Base-by-base conservation (phyloP, 2,888 invertebrate genomes). In the Pseudococcus jackbeardsleyi region DNA sequence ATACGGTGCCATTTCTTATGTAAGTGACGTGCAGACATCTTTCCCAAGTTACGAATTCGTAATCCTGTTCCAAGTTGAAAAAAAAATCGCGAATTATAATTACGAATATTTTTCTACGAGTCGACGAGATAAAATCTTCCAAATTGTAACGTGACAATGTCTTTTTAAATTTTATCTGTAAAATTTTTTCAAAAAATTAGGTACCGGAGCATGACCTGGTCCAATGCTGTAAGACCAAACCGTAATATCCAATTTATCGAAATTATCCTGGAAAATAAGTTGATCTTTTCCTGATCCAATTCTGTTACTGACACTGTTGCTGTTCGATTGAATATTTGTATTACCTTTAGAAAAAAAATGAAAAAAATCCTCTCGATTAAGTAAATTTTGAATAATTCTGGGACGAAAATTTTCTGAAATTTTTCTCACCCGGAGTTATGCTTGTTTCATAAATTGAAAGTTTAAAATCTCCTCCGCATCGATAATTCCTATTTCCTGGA, bases 41-140 rank as follows among this genome's bases (percentile, higher is more conserved):
- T n/a, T 87, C 84, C 17, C 88, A 89, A 39, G 87, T 22, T 15
- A 89, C 89, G 50, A 89, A 89, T 85, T 89, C 89, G 59, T 33
- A 89, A 84, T 89, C 86, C 89, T 89, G 19, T 64, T 64, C 11
- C 17, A n/a, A 42, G 3, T 8, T 54, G 54, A 54, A 54, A 54
- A n/a, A n/a, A 54, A n/a, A 54, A 33, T 33, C 26, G 3, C 1
- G 26, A 33, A 33, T 33, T 33, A 33, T 33, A 33, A 33, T 33
- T 33, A 33, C 3, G 26, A 3, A 2, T 33, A 33, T 33, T 54
- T 54, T 54, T 8, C 0, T n/a, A n/a, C 54, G 6, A 54, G n/a
- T n/a, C n/a, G 42, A 42, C 0, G 42, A 42, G 9, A 8, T 8
- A 42, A 42, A 42, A 42, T 42, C 42, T 39, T 3, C 5, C 5